Evolutionary conservation across 2,797 vertebrate genomes (phyloP), one percentile per base, ranked within the genome.

Genomic region (Protonibea diacanthus): DNA sequence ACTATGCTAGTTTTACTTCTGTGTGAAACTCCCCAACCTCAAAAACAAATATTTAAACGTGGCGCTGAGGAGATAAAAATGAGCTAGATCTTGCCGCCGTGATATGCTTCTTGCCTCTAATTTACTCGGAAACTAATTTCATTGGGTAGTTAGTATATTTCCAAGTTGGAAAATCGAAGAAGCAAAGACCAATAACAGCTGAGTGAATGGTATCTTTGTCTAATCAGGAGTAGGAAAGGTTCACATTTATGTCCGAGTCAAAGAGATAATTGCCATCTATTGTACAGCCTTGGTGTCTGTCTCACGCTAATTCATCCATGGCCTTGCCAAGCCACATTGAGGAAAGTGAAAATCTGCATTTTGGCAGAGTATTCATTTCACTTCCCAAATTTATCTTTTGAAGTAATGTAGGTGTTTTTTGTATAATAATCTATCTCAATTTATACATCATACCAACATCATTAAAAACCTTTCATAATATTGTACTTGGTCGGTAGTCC

Each of bases 231-330:
- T 38, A 38, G 29, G 23, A 74, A 59, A 55, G 27, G 42, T 68
- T 66, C 25, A 21, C 18, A 17, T 53, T 71, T 33, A 57, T 49
- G 21, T 23, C 23, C 10, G 17, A 56, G 44, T 55, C 14, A 71
- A 47, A 70, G 13, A 44, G 23, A 51, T 71, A 44, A 27, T 2
- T 1, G 53, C 48, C 48, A 27, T 68, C 27, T 20, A 23, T 58
- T 57, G 66, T n/a, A 11, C 27, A 14, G 25, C 38, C 15, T 45
- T 74, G 71, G 56, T 75, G 47, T 71, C 48, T 58, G 6, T 68
- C 21, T 52, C 42, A 38, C 47, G 59, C 18, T 44, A 45, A 62
- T 75, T 45, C 15, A 44, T 67, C 20, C 27, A 21, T 18, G 20
- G 44, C 38, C 33, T 59, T 58, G 40, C 29, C 45, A 76, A 51